Percentiles rank a stretch among this genome's conserved stretches.
phyloP scores from a whole-genome alignment of 2,888 invertebrate genomes.

The Spicauda simplicius region DNA sequence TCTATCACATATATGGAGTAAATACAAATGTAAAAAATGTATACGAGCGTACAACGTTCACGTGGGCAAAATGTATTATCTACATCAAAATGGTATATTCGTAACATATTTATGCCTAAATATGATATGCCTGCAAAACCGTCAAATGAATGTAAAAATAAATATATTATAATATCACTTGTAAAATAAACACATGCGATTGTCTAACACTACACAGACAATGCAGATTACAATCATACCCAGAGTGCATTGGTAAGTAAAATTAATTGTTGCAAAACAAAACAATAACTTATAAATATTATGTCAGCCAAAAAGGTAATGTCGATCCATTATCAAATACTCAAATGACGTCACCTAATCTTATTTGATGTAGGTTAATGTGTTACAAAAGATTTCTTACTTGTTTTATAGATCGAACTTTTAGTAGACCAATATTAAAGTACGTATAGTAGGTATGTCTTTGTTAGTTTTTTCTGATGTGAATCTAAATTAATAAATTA shows the following conservation, averaged over 20 bases:
- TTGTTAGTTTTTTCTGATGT: neutral
- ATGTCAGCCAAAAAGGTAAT: conserved; percentile 19
- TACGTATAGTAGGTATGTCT: no score
- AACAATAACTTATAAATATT: neutral
- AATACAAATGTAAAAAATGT: no score
- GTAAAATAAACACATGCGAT: neutral
- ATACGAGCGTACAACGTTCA: no score
- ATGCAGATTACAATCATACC: neutral
- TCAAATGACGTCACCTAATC: conserved; percentile 25
- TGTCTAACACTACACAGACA: neutral
- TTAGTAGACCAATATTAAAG: no score
- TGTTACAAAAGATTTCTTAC: conserved; percentile 1
- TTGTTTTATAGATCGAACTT: neutral
- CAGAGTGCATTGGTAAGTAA: neutral
- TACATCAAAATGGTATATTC: no score
- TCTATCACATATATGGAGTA: no score
- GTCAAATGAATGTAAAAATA: no score
- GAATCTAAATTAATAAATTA: neutral
- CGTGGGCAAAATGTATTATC: no score
- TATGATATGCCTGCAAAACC: no score
- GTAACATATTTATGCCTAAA: no score
- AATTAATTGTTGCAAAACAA: conserved; percentile 5
- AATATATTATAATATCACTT: neutral
- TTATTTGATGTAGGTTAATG: conserved; percentile 29
- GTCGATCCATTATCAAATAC: conserved; percentile 21